phyloP scores from a whole-genome alignment of 1,140 invertebrate species.

The Anastrepha obliqua region DNA sequence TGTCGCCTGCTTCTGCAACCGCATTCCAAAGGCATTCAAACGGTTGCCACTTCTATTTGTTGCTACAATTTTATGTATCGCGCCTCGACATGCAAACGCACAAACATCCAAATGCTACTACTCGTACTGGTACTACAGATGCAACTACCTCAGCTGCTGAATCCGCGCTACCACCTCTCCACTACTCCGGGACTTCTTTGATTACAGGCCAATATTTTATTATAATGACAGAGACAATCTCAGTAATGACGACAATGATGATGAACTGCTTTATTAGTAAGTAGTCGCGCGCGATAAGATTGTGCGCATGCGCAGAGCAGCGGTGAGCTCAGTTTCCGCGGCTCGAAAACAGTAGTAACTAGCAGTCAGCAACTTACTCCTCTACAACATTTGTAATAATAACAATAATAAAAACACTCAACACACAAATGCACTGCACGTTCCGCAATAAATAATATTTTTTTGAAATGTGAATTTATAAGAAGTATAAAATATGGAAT shows the following conservation, averaged over 20 bases:
- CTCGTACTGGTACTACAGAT: background rate
- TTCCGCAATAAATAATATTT: constrained; percentile 60
- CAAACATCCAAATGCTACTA: no score
- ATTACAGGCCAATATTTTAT: constrained; percentile 37
- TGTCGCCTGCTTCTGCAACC: background rate
- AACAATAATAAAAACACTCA: constrained; percentile 16
- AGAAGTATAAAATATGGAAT: constrained; percentile 36
- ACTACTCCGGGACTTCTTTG: background rate
- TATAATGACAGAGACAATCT: constrained; percentile 15
- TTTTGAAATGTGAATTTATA: constrained; percentile 47
- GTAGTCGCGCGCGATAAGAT: background rate
- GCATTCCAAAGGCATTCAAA: constrained; percentile 13
- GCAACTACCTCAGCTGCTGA: background rate
- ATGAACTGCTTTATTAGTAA: constrained; percentile 55
- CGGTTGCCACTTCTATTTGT: background rate
- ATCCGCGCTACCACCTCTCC: background rate
- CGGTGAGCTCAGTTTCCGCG: background rate
- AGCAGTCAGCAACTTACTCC: background rate
- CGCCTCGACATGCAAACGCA: background rate
- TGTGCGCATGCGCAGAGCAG: constrained; percentile 20
- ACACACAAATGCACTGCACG: constrained; percentile 57
- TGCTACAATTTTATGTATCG: background rate
- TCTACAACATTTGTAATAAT: background rate
- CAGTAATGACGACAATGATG: constrained; percentile 39
- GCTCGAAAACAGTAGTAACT: background rate